These are phyloP conservation scores for Abscondita cerata DNA, from an alignment of 2,888 invertebrate genomes.

Conservation along the genomic window DNA sequence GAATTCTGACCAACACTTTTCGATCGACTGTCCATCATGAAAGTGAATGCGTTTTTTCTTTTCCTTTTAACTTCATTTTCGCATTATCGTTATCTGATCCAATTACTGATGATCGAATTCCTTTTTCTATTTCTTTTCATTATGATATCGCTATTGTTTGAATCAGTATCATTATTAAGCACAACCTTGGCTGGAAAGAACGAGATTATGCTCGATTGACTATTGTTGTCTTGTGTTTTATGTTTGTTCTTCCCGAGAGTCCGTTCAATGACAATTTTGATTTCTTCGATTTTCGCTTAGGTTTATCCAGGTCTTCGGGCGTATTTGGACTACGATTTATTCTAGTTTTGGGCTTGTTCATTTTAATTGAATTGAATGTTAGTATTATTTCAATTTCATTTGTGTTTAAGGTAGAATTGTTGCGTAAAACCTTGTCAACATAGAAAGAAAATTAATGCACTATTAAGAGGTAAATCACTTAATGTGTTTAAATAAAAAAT, in stretches of 20 bases:
- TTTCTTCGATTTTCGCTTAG: neutral
- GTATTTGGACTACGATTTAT: no score
- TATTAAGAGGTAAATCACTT: no score
- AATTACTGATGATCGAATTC: neutral
- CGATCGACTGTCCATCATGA: slow-evolving; percentile 72
- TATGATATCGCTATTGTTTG: slow-evolving; percentile 1
- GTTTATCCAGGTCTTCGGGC: no score
- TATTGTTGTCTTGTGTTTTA: neutral
- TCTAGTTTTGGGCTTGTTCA: no score
- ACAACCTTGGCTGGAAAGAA: slow-evolving; percentile 12
- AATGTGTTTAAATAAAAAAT: no score
- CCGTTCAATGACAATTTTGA: slow-evolving; percentile 14
- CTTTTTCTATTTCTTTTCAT: neutral
- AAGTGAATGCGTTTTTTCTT: slow-evolving; percentile 65
- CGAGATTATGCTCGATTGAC: slow-evolving; percentile 16
- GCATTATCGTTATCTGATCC: no score
- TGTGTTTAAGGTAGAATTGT: no score
- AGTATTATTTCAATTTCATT: no score
- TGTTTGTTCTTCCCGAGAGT: no score
- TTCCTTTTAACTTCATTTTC: slow-evolving; percentile 1
- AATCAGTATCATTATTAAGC: neutral
- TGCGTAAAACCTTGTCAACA: no score
- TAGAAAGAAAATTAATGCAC: no score
- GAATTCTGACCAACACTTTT: slow-evolving; percentile 70
- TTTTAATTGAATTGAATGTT: no score